phyloP scores from a whole-genome alignment of 2,888 invertebrate genomes.

The Tinea pellionella region DNA sequence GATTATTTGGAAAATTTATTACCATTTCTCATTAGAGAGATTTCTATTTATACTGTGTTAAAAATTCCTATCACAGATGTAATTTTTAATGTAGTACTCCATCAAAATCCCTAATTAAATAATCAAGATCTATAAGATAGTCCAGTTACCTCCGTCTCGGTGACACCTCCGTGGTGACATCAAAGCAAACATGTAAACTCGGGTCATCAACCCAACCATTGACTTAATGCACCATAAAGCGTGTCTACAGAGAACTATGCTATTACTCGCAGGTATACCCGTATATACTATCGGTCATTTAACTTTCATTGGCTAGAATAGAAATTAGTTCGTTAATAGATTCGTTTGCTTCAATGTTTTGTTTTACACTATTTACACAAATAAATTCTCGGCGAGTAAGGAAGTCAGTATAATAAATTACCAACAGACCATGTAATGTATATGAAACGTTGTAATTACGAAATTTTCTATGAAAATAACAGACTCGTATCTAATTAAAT shows the following conservation, averaged over 20 bases:
- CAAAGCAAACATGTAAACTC: constrained; percentile 7
- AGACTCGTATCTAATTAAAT: background rate
- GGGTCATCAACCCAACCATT: constrained; percentile 48
- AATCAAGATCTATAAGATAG: background rate
- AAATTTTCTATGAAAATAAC: background rate
- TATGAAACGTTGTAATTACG: background rate
- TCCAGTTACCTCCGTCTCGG: background rate
- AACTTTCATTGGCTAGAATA: constrained; percentile 4
- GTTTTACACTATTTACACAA: background rate
- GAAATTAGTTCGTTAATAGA: background rate
- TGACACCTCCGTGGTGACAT: constrained; percentile 1
- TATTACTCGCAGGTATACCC: background rate
- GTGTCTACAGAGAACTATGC: background rate
- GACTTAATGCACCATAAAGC: constrained; percentile 21
- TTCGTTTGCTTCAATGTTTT: background rate
- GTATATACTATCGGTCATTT: constrained; percentile 2
- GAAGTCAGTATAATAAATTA: too few species aligned
- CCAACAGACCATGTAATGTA: too few species aligned
- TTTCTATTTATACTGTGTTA: too few species aligned
- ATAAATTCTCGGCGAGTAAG: too few species aligned
- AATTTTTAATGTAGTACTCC: background rate
- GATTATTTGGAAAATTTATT: too few species aligned
- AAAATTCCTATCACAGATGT: too few species aligned
- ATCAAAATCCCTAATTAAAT: background rate
- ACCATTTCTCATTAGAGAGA: too few species aligned